A percentile compares a stretch with the other conserved stretches of the same genome.
Evolutionary conservation across 2,888 invertebrate species (phyloP).

Genomic region (Tyria jacobaeae): DNA sequence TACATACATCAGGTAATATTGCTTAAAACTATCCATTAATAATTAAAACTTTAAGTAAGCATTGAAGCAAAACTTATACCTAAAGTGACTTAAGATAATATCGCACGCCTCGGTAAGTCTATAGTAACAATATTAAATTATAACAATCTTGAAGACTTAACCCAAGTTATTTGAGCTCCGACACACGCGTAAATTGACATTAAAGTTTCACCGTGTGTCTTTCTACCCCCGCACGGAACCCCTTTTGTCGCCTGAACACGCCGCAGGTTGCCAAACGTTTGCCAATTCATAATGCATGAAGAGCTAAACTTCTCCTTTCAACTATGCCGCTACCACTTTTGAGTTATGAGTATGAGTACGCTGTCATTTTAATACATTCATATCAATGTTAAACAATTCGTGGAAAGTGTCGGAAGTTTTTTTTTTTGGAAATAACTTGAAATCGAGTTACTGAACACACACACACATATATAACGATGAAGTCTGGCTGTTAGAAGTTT

Average conservation of each 20-base stretch:
- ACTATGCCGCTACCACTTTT: conserved; percentile 40
- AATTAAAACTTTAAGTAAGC: background rate
- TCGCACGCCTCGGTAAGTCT: conserved; percentile 16
- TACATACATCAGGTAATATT: too few species aligned
- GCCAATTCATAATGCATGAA: conserved; percentile 56
- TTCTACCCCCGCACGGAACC: background rate
- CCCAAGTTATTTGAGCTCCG: conserved; percentile 41
- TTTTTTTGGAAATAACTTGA: conserved; percentile 27
- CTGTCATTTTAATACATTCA: conserved; percentile 49
- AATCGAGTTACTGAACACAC: conserved; percentile 2
- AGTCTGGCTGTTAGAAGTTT: background rate
- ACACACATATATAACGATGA: background rate
- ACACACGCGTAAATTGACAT: conserved; percentile 52
- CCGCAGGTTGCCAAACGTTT: conserved; percentile 50
- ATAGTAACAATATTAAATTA: conserved; percentile 47
- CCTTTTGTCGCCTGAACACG: conserved; percentile 22
- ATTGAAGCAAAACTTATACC: background rate
- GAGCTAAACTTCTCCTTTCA: conserved; percentile 44
- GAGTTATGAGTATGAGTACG: conserved; percentile 33
- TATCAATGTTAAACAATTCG: conserved; percentile 28
- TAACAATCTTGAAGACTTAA: conserved; percentile 43
- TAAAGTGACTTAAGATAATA: conserved; percentile 9
- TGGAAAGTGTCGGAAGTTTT: conserved; percentile 26
- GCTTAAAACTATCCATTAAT: too few species aligned
- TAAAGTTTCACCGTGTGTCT: conserved; percentile 42